phyloP scores from a whole-genome alignment of 2,888 invertebrate genomes.

The Punctoribates punctum region DNA sequence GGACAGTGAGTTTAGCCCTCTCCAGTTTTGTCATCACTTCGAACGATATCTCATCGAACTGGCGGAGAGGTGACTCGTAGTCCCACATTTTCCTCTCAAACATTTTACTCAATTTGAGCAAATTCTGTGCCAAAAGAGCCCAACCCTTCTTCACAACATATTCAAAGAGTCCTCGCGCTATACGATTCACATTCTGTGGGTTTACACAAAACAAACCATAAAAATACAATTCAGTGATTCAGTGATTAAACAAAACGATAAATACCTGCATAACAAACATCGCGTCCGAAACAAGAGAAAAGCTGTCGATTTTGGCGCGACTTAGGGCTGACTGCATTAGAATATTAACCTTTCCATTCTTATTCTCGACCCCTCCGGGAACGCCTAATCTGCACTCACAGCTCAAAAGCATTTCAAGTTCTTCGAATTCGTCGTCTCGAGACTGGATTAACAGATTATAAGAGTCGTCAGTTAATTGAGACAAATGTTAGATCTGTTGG shows the following conservation, averaged over 20 bases:
- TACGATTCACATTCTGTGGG: slow-evolving; percentile 81
- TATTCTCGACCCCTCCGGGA: slow-evolving; percentile 77
- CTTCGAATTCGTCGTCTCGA: slow-evolving; percentile 88
- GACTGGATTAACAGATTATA: slow-evolving; percentile 59
- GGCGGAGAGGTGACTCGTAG: slow-evolving; percentile 76
- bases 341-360: slow-evolving; percentile 92
- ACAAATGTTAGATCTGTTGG: too few species aligned
- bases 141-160: slow-evolving; percentile 84
- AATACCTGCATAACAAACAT: slow-evolving; percentile 80
- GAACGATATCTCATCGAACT: slow-evolving; percentile 62
- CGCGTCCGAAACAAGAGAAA: slow-evolving; percentile 82
- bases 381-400: slow-evolving; percentile 73
- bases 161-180: slow-evolving; percentile 88
- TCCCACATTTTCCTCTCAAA: slow-evolving; percentile 88
- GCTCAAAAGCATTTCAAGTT: slow-evolving; percentile 72
- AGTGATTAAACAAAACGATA: slow-evolving; percentile 17
- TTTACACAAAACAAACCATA: too few species aligned
- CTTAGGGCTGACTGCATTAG: slow-evolving; percentile 85
- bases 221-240: not conserved
- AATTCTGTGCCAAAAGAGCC: slow-evolving; percentile 78
- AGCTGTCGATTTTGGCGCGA: slow-evolving; percentile 71
- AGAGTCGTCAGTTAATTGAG: not conserved
- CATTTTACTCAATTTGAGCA: slow-evolving; percentile 85
- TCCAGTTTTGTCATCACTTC: slow-evolving; percentile 75
- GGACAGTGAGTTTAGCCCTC: slow-evolving; percentile 65